phyloP scores from a whole-genome alignment of 2,113 vertebrate genomes.

The Grus americana region DNA sequence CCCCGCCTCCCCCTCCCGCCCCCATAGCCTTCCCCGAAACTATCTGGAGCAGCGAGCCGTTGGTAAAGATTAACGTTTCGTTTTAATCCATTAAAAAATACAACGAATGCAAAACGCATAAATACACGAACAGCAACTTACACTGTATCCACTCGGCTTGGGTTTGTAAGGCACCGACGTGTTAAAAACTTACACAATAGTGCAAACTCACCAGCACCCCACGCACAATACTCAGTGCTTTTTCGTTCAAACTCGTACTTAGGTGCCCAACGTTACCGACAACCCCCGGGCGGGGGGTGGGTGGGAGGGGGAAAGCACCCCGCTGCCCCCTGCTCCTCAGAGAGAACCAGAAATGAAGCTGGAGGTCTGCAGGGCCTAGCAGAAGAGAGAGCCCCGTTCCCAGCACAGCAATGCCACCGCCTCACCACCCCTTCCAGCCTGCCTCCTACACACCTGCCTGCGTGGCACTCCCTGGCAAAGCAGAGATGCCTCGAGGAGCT shows the following conservation, averaged over 20 bases:
- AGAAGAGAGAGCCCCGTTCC: rapidly evolving
- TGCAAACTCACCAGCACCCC: rapidly evolving
- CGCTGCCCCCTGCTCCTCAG: rapidly evolving
- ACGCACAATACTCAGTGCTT: rapidly evolving
- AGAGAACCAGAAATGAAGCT: rapidly evolving
- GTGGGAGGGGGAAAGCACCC: not conserved
- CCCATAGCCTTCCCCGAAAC: rapidly evolving
- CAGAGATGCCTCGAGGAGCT: not conserved
- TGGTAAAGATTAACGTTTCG: not conserved
- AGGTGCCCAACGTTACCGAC: rapidly evolving
- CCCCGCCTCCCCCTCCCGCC: not conserved
- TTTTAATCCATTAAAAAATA: not conserved
- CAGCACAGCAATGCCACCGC: not conserved
- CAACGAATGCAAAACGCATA: rapidly evolving
- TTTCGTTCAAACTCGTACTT: rapidly evolving
- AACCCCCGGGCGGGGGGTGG: rapidly evolving
- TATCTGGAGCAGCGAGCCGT: not conserved
- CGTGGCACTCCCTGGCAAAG: rapidly evolving
- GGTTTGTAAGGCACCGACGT: not conserved
- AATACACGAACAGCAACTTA: rapidly evolving
- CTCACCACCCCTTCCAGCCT: not conserved
- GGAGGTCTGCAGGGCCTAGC: not conserved
- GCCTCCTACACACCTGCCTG: not conserved
- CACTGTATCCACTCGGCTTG: rapidly evolving
- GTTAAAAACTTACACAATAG: rapidly evolving